Conservation (phyloP, 2,888 invertebrate genomes). For the Spilosoma lubricipeda region DNA sequence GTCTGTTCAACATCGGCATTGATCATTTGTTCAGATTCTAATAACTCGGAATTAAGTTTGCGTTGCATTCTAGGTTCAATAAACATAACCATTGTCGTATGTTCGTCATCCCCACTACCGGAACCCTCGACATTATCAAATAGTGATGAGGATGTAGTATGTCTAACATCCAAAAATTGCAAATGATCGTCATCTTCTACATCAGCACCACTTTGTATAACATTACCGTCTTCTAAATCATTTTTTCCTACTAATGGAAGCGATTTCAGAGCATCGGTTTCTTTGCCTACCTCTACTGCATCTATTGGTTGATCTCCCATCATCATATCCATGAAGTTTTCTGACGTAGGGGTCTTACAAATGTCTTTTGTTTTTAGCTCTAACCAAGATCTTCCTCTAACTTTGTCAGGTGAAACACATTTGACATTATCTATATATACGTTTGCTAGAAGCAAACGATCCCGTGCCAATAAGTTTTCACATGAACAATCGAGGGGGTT, state of each 20-base stretch:
- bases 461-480: conserved; percentile 88
- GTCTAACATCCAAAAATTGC: conserved; percentile 74
- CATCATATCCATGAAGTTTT: conserved; percentile 86
- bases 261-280: conserved; percentile 75
- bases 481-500: conserved; percentile 91
- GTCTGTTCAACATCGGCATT: conserved; percentile 60
- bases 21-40: conserved; percentile 64
- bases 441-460: conserved; percentile 84
- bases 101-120: conserved; percentile 75
- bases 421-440: conserved; percentile 85
- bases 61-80: conserved; percentile 56
- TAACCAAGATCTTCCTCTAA: conserved; percentile 85
- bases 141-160: conserved; percentile 50
- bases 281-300: conserved; percentile 71
- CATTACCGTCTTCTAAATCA: conserved; percentile 77
- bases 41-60: conserved; percentile 53
- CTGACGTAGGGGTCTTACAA: conserved; percentile 77
- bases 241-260: conserved; percentile 69
- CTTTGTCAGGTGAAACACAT: conserved; percentile 84
- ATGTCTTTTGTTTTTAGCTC: conserved; percentile 86
- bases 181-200: conserved; percentile 77
- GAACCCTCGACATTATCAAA: conserved; percentile 69
- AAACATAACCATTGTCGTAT: conserved; percentile 74
- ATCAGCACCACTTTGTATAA: conserved; percentile 66
- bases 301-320: conserved; percentile 87